Percentiles rank a stretch among this genome's conserved stretches.
phyloP scores from a whole-genome alignment of 2,113 vertebrate genomes.

The Xiphophorus couchianus region DNA sequence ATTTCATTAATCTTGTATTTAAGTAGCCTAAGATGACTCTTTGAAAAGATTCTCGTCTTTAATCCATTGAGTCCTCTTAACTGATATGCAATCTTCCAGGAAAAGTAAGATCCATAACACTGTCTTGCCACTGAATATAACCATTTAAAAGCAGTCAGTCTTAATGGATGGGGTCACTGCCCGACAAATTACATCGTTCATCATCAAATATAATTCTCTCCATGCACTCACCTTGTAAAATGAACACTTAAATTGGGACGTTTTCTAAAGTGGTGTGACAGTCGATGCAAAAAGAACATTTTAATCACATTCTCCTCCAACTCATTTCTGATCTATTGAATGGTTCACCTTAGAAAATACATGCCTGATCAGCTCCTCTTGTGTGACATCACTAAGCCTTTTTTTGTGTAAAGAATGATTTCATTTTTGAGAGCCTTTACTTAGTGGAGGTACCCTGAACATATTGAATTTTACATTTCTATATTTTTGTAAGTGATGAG shows the following conservation, averaged over 20 bases:
- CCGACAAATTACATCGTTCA: conserved; percentile 38
- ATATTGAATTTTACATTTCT: conserved; percentile 16
- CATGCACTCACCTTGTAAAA: conserved; percentile 5
- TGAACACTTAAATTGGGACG: conserved; percentile 14
- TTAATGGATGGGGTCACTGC: conserved; percentile 36
- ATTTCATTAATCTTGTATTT: not conserved
- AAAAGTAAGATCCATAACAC: conserved; percentile 7
- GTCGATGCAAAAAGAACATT: conserved; percentile 27
- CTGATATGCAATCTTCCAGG: conserved; percentile 24
- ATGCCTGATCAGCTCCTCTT: not conserved
- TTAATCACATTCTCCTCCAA: conserved; percentile 35
- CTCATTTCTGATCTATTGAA: conserved; percentile 24
- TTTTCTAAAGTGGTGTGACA: conserved; percentile 28
- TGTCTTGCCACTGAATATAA: conserved; percentile 28
- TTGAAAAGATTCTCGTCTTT: not conserved
- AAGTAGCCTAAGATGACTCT: conserved; percentile 3
- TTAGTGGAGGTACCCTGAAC: conserved; percentile 16
- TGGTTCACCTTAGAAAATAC: conserved; percentile 13
- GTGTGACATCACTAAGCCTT: conserved; percentile 6
- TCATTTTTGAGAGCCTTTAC: conserved; percentile 9
- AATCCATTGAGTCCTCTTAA: conserved; percentile 4
- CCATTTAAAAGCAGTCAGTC: conserved; percentile 38
- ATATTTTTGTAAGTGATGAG: conserved; percentile 17
- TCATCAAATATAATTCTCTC: conserved; percentile 35
- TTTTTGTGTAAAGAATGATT: conserved; percentile 6